A percentile compares a stretch with the other conserved stretches of the same genome.
Evolutionary conservation across 2,797 vertebrate genomes (phyloP).

Genomic region (Lateolabrax maculatus): DNA sequence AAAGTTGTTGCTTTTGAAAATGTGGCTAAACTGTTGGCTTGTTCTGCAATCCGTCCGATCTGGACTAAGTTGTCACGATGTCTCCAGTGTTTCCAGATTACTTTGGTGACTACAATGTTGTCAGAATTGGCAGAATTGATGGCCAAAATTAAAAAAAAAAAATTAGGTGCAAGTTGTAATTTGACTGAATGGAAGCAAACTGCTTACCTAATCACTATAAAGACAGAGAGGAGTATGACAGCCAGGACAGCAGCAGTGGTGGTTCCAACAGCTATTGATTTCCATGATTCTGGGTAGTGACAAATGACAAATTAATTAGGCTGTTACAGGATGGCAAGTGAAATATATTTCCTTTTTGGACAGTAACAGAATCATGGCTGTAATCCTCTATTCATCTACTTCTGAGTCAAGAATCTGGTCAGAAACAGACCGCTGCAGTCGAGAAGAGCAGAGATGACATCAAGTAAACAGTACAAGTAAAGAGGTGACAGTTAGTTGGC

Average conservation of each 20-base stretch:
- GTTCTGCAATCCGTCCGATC: not conserved
- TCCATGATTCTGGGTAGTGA: not conserved
- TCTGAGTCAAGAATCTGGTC: too few relatives aligned
- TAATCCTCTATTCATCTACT: too few relatives aligned
- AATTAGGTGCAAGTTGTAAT: not conserved
- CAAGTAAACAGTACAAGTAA: too few relatives aligned
- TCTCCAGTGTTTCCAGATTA: not conserved
- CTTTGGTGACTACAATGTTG: not conserved
- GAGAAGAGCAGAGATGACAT: too few relatives aligned
- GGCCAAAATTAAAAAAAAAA: not conserved
- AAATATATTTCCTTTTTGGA: too few relatives aligned
- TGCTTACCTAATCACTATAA: conserved; percentile 2
- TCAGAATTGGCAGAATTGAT: not conserved
- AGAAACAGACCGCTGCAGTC: too few relatives aligned
- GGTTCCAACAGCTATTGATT: not conserved
- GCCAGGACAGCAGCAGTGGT: not conserved
- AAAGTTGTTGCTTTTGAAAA: not conserved
- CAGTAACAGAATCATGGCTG: too few relatives aligned
- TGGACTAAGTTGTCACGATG: not conserved
- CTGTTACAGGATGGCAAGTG: not conserved
- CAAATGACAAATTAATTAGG: not conserved
- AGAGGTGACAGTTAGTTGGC: not conserved
- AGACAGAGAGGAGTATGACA: not conserved
- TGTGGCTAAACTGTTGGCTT: not conserved
- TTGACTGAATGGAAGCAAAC: not conserved